Evolutionary conservation across 2,797 vertebrate species (phyloP), one percentile per base, ranked within the genome.

Genomic region (Pterois miles): DNA sequence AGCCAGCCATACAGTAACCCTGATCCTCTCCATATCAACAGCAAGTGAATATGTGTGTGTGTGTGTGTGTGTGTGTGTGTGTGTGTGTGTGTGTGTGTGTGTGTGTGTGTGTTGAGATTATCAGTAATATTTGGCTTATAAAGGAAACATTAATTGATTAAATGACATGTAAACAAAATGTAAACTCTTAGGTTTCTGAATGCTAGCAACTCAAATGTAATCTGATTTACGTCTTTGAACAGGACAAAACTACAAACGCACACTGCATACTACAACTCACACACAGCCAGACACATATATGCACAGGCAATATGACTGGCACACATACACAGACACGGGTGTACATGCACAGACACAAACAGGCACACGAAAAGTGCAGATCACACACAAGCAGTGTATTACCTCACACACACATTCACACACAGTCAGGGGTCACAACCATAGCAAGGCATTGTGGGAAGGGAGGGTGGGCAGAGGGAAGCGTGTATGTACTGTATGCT

Each of bases 371-470:
- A 73, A 65, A 82, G 77, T 56, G 76, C 79, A 83, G 31, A 64
- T 53, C 71, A 67, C 7, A 57, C 62, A 78, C 69, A 65, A 75
- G n/a, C n/a, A n/a, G n/a, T n/a, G n/a, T n/a, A n/a, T n/a, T n/a
- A n/a, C n/a, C n/a, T n/a, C 69, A 58, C 52, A 62, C 74, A 27
- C 33, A 66, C 33, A 38, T 18, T 62, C 12, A 65, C 33, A 58
- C 11, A 50, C 63, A 14, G 50, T 33, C 54, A 38, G 23, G 62
- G 57, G 62, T 78, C 65, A 76, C 57, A 70, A 86, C 84, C 91
- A 88, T 88, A 89, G 87, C 88, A 90, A 91, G 78, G 83, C 79
- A 89, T 82, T 83, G 56, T 82, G 77, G 81, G 72, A 78, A 82
- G 62, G 62, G 13, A 2, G 48, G 65, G 50, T 40, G 14, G 64